Conservation (phyloP, 2,113 vertebrate genomes). For the Acrocephalus arundinaceus region DNA sequence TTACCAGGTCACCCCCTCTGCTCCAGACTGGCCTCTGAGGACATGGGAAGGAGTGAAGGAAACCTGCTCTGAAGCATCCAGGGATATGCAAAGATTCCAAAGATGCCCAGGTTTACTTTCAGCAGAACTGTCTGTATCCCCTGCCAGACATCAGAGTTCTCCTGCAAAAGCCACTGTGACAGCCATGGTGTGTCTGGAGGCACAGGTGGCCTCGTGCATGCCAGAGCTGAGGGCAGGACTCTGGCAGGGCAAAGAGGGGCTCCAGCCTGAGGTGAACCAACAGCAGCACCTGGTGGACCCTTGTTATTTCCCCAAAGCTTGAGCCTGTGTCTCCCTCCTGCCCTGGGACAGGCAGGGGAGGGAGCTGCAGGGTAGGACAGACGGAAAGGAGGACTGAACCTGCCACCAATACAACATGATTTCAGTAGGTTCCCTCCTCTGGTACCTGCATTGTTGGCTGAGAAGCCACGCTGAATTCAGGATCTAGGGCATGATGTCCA, state of each 20-base stretch:
- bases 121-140: neutral
- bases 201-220: fast-evolving
- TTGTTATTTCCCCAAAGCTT: neutral
- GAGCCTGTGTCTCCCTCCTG: neutral
- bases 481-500: neutral
- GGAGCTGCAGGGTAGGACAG: neutral
- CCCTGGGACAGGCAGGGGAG: neutral
- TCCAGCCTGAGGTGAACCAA: neutral
- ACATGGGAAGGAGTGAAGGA: fast-evolving
- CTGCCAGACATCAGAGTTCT: neutral
- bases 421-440: neutral
- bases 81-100: neutral
- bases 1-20: neutral
- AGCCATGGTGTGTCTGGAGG: fast-evolving
- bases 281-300: no score
- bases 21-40: neutral
- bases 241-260: neutral
- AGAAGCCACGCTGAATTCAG: neutral
- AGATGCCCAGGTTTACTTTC: neutral
- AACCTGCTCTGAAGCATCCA: neutral
- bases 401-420: neutral
- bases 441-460: neutral
- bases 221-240: neutral
- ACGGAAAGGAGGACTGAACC: neutral
- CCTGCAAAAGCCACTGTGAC: neutral